Conservation (phyloP, 2,888 invertebrate genomes). For the Pheosia tremula region DNA sequence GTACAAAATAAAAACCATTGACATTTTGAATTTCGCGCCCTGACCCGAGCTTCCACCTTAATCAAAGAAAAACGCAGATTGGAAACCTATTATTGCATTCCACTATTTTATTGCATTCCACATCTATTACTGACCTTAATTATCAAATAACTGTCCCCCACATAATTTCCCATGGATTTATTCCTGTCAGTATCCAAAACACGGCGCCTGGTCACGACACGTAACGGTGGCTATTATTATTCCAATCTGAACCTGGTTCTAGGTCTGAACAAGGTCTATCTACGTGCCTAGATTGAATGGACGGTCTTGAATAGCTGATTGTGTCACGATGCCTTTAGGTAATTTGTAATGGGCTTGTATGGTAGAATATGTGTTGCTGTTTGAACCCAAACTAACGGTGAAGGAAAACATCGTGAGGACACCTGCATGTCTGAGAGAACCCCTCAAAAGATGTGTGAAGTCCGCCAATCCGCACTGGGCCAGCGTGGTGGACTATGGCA, state of each 20-base stretch:
- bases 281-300: conserved; percentile 36
- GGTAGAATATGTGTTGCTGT: too few species aligned
- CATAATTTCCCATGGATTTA: conserved; percentile 12
- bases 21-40: too few species aligned
- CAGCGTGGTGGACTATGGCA: too few species aligned
- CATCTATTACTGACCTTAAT: not conserved
- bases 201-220: conserved; percentile 50
- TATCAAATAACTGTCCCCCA: conserved; percentile 1
- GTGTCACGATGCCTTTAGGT: conserved; percentile 53
- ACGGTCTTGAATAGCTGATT: conserved; percentile 41
- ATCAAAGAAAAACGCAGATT: too few species aligned
- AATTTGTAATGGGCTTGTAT: conserved; percentile 27
- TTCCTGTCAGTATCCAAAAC: conserved; percentile 36
- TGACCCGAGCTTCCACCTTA: too few species aligned
- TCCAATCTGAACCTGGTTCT: conserved; percentile 47
- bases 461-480: too few species aligned
- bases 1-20: too few species aligned
- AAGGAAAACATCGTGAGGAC: too few species aligned
- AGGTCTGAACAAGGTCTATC: conserved; percentile 50
- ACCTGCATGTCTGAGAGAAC: too few species aligned
- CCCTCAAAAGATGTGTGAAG: too few species aligned
- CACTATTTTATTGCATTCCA: not conserved
- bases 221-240: conserved; percentile 56
- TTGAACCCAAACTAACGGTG: too few species aligned
- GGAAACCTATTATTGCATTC: not conserved